Evolutionary conservation across 1,140 invertebrate genomes (phyloP).

Genomic region (Helicoverpa armigera): DNA sequence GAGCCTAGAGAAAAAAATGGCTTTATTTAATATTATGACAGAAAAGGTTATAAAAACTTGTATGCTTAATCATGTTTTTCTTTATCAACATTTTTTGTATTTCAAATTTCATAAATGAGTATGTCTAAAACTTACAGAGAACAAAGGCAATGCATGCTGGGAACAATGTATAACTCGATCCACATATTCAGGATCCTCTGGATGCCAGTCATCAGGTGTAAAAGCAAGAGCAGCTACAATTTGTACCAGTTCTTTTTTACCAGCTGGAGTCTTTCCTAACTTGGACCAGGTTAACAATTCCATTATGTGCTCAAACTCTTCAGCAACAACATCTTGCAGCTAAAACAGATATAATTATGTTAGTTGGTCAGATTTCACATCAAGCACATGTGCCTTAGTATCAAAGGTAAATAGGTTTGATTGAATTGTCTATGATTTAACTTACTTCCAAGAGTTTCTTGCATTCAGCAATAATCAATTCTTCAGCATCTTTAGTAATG

Average conservation of each 20-base stretch:
- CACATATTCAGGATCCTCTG: conserved; percentile 91
- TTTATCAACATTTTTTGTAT: too few relatives aligned
- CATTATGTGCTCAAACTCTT: conserved; percentile 97
- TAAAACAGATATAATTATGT: conserved; percentile 5
- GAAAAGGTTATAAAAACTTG: too few relatives aligned
- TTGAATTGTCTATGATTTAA: not conserved
- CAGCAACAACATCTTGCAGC: conserved; percentile 93
- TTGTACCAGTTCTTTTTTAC: conserved; percentile 95
- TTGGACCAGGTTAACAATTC: conserved; percentile 93
- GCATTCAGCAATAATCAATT: conserved; percentile 93
- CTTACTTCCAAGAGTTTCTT: conserved; percentile 94
- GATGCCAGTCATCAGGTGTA: conserved; percentile 92
- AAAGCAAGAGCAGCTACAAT: conserved; percentile 94
- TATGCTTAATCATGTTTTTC: too few relatives aligned
- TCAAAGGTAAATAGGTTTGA: too few relatives aligned
- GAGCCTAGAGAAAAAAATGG: conserved; percentile 88
- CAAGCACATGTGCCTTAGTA: too few relatives aligned
- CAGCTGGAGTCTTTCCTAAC: conserved; percentile 92
- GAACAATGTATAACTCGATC: conserved; percentile 95
- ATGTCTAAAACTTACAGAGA: conserved; percentile 91
- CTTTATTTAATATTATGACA: too few relatives aligned
- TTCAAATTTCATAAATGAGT: not conserved
- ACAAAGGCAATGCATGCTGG: conserved; percentile 94
- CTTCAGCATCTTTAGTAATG: conserved; percentile 95
- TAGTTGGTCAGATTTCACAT: not conserved